Base-by-base conservation (phyloP, 1,140 invertebrate species). In the Drosophila arawakana region DNA sequence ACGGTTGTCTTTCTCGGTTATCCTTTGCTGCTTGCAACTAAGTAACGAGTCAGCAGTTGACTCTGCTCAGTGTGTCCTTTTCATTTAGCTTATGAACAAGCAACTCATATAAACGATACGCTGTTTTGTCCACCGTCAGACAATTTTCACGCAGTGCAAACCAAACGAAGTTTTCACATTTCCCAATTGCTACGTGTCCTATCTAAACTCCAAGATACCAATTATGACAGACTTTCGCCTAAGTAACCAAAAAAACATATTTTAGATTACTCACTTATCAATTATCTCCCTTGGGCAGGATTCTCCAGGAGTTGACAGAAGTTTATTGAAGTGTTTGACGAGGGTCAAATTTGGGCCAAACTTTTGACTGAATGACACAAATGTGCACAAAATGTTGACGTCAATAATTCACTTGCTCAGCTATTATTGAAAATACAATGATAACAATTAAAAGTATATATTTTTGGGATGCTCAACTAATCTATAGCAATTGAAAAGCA, bases 191-290 rank as follows among this genome's bases (percentile, higher is more conserved):
- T 6, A 37, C 55, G 47, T 66, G 62, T 8, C 30, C 30, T 44
- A 62, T 58, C 37, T 11, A 9, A 37, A 21, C n/a, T 39, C 30
- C 6, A 43, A 21, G 41, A 15, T n/a, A 66, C 44, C 60, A 76
- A 66, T 78, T 61, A 76, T 62, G 37, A 30, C 62, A 39, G 50
- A 46, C 30, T 61, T 52, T 68, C 25, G 18, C 25, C 44, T 50
- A 58, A 57, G 52, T 41, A 59, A 9, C 15, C 1, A 34, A 43
- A 11, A 44, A 54, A 30, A 4, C 25, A 30, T 34, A 35, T 50
- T 25, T 52, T 41, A 41, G 58, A 63, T 52, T 41, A 30, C 21
- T 41, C 7, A n/a, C 15, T 25, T 18, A 46, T 25, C 46, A n/a
- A 46, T 2, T 18, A 6, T 34, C 7, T 49, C 47, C 47, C 18